A percentile compares a stretch with the other conserved stretches of the same genome.
Conservation (phyloP, 2,797 vertebrate species). For the Loris lydekkerianus region DNA sequence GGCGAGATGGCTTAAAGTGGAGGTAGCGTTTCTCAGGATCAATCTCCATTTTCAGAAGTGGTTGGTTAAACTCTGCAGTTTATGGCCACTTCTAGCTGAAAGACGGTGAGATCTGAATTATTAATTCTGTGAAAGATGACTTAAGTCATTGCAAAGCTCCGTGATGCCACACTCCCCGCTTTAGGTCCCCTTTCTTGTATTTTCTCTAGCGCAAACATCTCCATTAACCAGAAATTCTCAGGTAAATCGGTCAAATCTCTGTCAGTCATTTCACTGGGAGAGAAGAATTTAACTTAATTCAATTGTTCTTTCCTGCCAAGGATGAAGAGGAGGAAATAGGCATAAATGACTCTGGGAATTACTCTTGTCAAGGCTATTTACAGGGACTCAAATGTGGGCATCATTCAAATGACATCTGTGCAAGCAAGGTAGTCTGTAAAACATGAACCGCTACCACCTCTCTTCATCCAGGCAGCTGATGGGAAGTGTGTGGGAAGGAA, state of each 20-base stretch:
- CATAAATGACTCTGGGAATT: not conserved
- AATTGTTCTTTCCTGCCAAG: not conserved
- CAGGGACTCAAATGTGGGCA: not conserved
- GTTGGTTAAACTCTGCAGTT: conserved; percentile 75
- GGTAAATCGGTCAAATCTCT: not conserved
- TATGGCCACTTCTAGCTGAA: conserved; percentile 72
- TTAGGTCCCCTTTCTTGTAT: not conserved
- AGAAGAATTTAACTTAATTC: not conserved
- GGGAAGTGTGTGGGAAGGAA: not conserved
- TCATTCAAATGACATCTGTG: not conserved
- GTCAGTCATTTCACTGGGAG: not conserved
- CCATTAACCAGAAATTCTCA: conserved; percentile 9
- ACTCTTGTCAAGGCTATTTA: not conserved
- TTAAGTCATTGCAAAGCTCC: conserved; percentile 66
- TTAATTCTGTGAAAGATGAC: conserved; percentile 80
- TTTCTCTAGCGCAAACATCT: conserved; percentile 42
- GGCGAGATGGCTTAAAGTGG: conserved; percentile 66
- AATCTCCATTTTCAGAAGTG: conserved; percentile 79
- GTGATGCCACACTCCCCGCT: not conserved
- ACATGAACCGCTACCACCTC: not conserved
- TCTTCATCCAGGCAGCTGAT: rapidly evolving
- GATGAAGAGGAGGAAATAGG: not conserved
- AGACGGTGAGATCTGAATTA: conserved; percentile 78
- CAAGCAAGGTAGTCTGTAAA: not conserved
- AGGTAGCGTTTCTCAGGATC: conserved; percentile 75